These are phyloP conservation scores for Prolemur simus DNA, from an alignment of 2,113 vertebrate genomes.

Conservation along the genomic window DNA sequence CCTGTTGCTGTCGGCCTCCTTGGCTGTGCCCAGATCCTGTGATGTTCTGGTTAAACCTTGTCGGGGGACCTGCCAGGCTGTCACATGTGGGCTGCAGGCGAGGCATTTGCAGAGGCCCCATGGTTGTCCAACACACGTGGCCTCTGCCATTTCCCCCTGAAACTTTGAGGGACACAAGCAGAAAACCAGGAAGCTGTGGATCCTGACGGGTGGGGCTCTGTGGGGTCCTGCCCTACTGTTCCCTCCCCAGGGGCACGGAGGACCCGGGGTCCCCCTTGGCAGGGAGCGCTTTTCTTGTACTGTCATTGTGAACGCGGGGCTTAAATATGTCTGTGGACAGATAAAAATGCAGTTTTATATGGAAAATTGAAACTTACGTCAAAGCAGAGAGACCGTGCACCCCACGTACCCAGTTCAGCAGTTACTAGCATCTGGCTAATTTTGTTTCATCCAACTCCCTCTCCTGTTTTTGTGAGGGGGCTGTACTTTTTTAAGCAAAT, in stretches of 20 bases:
- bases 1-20: not conserved
- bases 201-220: not conserved
- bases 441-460: no score
- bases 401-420: fast-evolving
- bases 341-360: fast-evolving
- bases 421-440: fast-evolving
- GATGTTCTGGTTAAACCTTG: not conserved
- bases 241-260: no score
- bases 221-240: not conserved
- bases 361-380: fast-evolving
- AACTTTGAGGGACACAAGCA: fast-evolving
- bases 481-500: not conserved
- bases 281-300: not conserved
- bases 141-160: not conserved
- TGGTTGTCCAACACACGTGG: fast-evolving
- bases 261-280: not conserved
- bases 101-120: not conserved
- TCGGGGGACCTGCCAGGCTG: no score
- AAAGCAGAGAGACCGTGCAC: fast-evolving
- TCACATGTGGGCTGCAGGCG: fast-evolving
- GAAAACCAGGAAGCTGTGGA: not conserved
- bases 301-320: not conserved
- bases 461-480: no score
- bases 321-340: not conserved
- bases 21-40: not conserved